Evolutionary conservation across 2,888 invertebrate species (phyloP).

Genomic region (Bimastos eiseni): DNA sequence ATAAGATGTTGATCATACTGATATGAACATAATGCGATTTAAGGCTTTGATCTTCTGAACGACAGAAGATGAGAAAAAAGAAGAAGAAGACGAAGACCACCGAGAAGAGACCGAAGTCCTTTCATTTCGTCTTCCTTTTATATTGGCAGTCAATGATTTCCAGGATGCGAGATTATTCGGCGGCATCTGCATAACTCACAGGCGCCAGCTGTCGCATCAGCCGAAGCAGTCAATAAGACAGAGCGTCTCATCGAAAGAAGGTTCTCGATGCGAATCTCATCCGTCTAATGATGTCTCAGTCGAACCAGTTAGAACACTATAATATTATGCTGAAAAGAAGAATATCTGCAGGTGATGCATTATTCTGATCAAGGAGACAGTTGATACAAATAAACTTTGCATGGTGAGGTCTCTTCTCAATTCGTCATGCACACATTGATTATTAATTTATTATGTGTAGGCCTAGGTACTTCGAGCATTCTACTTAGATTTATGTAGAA

Average conservation of each 20-base stretch:
- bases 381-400: too few relatives aligned
- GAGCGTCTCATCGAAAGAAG: neutral
- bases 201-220: neutral
- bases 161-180: neutral
- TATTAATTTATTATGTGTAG: too few relatives aligned
- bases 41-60: neutral
- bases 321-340: neutral
- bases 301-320: neutral
- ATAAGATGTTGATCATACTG: neutral
- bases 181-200: neutral
- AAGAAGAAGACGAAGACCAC: neutral
- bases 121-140: slow-evolving; percentile 2
- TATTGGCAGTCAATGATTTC: neutral
- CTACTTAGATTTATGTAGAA: too few relatives aligned
- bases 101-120: neutral
- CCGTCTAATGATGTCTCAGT: too few relatives aligned
- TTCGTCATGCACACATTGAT: too few relatives aligned
- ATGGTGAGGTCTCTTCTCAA: too few relatives aligned
- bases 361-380: neutral
- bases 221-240: too few relatives aligned
- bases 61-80: neutral
- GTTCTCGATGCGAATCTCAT: too few relatives aligned
- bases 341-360: neutral
- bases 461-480: too few relatives aligned
- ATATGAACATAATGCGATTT: neutral